A percentile compares a stretch with the other conserved stretches of the same genome.
Conservation (phyloP, 2,888 invertebrate species). For the Muscina levida region DNA sequence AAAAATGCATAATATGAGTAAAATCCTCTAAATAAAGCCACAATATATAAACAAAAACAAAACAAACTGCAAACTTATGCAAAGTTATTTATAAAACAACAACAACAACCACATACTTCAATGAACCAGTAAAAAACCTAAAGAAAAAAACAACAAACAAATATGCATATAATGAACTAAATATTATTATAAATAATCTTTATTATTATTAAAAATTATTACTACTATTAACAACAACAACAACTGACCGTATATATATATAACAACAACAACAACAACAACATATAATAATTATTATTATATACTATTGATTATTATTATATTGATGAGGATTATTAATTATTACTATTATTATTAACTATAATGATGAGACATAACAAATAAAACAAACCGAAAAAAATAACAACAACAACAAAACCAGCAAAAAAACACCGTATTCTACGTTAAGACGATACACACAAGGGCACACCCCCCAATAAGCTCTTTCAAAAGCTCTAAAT, state of each 20-base stretch:
- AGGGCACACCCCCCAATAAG: constrained; percentile 30
- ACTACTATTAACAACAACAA: constrained; percentile 24
- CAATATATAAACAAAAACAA: constrained; percentile 53
- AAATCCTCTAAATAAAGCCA: too few relatives aligned
- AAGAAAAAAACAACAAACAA: constrained; percentile 12
- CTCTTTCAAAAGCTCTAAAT: too few relatives aligned
- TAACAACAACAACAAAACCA: too few relatives aligned
- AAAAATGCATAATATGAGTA: too few relatives aligned
- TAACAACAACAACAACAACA: background rate
- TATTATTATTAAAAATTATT: constrained; percentile 37
- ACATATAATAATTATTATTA: constrained; percentile 46
- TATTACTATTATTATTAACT: constrained; percentile 53
- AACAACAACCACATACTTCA: constrained; percentile 36
- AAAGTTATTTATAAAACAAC: constrained; percentile 56
- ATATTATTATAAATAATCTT: constrained; percentile 41
- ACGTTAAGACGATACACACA: constrained; percentile 35
- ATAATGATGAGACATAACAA: constrained; percentile 34
- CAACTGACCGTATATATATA: constrained; percentile 36
- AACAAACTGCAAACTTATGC: constrained; percentile 40
- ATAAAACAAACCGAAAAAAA: background rate
- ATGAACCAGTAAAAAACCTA: too few relatives aligned
- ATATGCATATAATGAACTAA: constrained; percentile 43
- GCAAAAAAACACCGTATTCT: constrained; percentile 31
- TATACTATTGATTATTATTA: constrained; percentile 35
- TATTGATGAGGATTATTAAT: constrained; percentile 38